Conservation (phyloP, 2,797 vertebrate genomes). For the Esox masquinongy region DNA sequence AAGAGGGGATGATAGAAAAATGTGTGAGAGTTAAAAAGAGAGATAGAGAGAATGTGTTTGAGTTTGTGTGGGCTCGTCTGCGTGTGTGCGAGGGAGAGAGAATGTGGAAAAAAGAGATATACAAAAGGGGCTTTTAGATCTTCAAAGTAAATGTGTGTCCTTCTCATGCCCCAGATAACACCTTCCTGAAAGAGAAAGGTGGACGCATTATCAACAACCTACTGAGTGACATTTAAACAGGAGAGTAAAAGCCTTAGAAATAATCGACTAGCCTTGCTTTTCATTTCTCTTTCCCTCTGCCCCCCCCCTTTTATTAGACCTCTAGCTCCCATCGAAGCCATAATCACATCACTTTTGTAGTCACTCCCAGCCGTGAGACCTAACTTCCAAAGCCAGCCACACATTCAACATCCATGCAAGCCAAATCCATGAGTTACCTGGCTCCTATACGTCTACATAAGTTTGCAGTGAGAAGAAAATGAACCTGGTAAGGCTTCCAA, state of each 20-base stretch:
- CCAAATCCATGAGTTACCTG: background rate
- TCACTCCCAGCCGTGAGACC: background rate
- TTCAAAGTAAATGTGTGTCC: conserved; percentile 46
- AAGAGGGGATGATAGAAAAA: conserved; percentile 25
- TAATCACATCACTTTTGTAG: background rate
- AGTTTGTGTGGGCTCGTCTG: too few species aligned
- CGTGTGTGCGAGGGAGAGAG: conserved; percentile 16
- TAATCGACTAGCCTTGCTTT: conserved; percentile 19
- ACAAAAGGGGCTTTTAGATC: conserved; percentile 23
- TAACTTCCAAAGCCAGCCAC: background rate
- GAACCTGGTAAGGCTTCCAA: conserved; percentile 8
- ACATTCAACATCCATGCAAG: background rate
- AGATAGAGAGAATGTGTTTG: too few species aligned
- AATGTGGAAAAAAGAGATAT: background rate
- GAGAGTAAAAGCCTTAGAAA: conserved; percentile 25
- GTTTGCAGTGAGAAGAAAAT: conserved; percentile 32
- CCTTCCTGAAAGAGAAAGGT: conserved; percentile 44
- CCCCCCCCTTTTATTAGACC: background rate
- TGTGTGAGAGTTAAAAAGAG: too few species aligned
- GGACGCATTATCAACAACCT: conserved; percentile 41
- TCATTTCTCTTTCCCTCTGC: background rate
- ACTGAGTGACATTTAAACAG: conserved; percentile 56
- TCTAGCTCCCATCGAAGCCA: background rate
- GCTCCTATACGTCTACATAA: background rate
- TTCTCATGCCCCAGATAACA: conserved; percentile 35